Percentiles rank a stretch among this genome's conserved stretches.
Evolutionary conservation across 2,113 vertebrate species (phyloP).

Genomic region (Ptilonorhynchus violaceus): DNA sequence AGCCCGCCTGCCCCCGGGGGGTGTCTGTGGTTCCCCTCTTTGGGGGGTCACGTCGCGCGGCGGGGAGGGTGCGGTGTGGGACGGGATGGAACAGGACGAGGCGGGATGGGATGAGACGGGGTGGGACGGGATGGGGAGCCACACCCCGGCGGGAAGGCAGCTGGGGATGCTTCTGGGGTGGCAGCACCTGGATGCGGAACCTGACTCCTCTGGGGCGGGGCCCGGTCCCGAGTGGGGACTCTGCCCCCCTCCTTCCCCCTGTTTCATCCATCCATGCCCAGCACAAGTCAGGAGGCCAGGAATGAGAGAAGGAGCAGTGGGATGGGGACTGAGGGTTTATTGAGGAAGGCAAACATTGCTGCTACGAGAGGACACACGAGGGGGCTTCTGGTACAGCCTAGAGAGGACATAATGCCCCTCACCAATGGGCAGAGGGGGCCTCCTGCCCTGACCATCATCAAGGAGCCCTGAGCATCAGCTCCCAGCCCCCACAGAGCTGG

Average conservation of each 20-base stretch:
- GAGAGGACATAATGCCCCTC: accelerated
- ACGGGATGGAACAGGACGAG: neutral
- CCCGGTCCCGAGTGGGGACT: neutral
- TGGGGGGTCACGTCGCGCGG: neutral
- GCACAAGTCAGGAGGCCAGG: neutral
- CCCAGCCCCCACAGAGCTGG: neutral
- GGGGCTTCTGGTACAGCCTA: neutral
- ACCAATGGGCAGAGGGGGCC: accelerated
- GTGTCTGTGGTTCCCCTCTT: neutral
- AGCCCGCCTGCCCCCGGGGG: neutral
- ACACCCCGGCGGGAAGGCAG: neutral
- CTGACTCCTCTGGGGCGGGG: neutral
- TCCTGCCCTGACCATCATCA: neutral
- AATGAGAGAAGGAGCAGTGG: neutral
- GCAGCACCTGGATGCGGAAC: neutral
- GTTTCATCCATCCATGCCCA: neutral
- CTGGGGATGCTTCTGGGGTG: neutral
- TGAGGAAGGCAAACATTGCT: neutral
- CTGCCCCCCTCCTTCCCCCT: neutral
- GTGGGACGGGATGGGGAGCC: neutral
- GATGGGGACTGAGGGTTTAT: neutral
- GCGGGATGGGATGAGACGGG: neutral
- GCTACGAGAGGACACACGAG: accelerated
- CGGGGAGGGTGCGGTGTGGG: neutral
- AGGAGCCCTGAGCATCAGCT: neutral